Evolutionary conservation across 2,113 vertebrate genomes (phyloP).

Genomic region (Polypterus bichir): DNA sequence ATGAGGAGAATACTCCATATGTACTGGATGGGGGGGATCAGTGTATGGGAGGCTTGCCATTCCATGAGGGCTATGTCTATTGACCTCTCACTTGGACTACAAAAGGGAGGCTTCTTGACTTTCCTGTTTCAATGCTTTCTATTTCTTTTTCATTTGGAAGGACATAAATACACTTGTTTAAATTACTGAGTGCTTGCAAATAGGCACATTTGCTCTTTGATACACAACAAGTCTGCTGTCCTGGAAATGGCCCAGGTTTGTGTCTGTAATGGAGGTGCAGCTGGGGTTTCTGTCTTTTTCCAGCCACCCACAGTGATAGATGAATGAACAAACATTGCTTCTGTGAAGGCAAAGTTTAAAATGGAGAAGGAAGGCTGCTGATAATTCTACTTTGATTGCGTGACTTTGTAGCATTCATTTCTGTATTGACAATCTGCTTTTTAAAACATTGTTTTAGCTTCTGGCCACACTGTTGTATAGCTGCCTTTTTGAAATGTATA

Average conservation of each 20-base stretch:
- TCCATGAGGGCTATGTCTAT: conserved; percentile 74
- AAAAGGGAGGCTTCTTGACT: no score
- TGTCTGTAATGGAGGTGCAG: neutral
- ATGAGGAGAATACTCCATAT: conserved; percentile 67
- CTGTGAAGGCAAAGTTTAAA: neutral
- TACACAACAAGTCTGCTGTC: no score
- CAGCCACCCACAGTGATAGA: neutral
- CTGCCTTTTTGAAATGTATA: conserved; percentile 33
- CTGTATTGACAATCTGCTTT: conserved; percentile 49
- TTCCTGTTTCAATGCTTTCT: no score
- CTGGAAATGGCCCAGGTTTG: no score
- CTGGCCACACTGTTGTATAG: conserved; percentile 33
- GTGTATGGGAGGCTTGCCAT: conserved; percentile 59
- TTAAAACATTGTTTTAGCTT: conserved; percentile 25
- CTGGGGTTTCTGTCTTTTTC: neutral
- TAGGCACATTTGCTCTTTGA: no score
- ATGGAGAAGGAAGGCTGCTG: neutral
- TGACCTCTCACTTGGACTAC: conserved; percentile 33
- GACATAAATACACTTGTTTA: no score
- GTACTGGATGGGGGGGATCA: conserved; percentile 72
- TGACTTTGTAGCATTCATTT: conserved; percentile 32
- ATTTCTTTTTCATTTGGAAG: no score
- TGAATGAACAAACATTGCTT: neutral
- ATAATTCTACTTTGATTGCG: conserved; percentile 27
- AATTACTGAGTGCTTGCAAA: no score